A percentile compares a stretch with the other conserved stretches of the same genome.
phyloP scores from a whole-genome alignment of 2,888 invertebrate genomes.

The Xiphydria camelus region DNA sequence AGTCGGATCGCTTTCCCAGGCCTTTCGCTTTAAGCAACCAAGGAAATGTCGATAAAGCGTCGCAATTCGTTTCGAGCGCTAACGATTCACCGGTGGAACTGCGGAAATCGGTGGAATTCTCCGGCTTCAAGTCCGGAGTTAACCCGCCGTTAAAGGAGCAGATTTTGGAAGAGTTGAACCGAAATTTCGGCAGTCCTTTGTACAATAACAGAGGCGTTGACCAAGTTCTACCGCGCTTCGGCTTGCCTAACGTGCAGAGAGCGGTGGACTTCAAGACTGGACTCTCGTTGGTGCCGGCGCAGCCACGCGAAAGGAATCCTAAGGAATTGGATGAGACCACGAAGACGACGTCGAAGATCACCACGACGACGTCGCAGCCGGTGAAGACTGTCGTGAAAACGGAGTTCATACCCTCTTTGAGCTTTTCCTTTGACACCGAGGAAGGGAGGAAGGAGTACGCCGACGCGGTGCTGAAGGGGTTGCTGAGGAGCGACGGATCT shows the following conservation, averaged over 20 bases:
- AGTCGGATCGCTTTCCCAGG: background rate
- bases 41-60: background rate
- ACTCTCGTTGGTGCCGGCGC: background rate
- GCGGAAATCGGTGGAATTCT: background rate
- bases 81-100: background rate
- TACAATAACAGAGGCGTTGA: too few species aligned
- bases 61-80: background rate
- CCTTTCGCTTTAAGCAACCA: background rate
- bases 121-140: too few species aligned
- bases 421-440: constrained; percentile 51
- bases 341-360: background rate
- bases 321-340: background rate
- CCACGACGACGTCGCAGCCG: constrained; percentile 5
- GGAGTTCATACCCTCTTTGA: constrained; percentile 53
- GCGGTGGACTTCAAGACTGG: constrained; percentile 19
- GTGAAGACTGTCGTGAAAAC: constrained; percentile 38
- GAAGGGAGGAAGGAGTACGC: constrained; percentile 48
- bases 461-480: constrained; percentile 48
- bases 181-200: constrained; percentile 27
- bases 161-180: constrained; percentile 21
- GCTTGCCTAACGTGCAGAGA: constrained; percentile 25
- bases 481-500: constrained; percentile 31
- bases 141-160: constrained; percentile 22
- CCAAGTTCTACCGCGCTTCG: constrained; percentile 16
- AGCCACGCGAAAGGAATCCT: constrained; percentile 2